phyloP scores from a whole-genome alignment of 2,888 invertebrate genomes.

The Artemia sinica region DNA sequence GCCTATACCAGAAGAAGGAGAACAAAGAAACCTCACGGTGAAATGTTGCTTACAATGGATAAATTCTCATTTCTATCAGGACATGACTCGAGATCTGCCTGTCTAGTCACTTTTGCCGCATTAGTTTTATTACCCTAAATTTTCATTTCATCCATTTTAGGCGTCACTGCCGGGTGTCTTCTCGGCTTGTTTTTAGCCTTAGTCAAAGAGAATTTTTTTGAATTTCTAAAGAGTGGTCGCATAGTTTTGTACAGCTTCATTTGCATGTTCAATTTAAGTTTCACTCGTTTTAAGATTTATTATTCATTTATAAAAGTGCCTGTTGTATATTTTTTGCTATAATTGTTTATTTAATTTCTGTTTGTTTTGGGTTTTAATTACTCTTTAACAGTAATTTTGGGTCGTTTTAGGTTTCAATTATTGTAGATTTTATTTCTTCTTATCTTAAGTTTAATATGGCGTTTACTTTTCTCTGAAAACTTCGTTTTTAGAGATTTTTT shows the following conservation, averaged over 20 bases:
- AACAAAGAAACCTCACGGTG: slow-evolving; percentile 47
- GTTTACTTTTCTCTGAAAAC: too few relatives aligned
- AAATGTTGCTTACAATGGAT: slow-evolving; percentile 60
- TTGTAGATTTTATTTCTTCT: too few relatives aligned
- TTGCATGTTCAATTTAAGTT: too few relatives aligned
- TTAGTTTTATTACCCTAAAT: slow-evolving; percentile 30
- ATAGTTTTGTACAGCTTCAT: background rate
- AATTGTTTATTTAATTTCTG: too few relatives aligned
- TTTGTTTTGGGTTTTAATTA: too few relatives aligned
- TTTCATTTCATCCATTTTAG: slow-evolving; percentile 49
- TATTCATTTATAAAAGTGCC: too few relatives aligned
- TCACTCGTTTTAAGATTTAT: too few relatives aligned
- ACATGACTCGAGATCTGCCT: slow-evolving; percentile 64
- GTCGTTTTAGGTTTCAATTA: too few relatives aligned
- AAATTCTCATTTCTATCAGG: slow-evolving; percentile 88
- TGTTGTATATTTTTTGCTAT: too few relatives aligned
- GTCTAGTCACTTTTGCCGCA: slow-evolving; percentile 12
- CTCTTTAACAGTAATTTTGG: too few relatives aligned
- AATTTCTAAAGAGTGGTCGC: background rate
- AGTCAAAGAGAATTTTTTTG: slow-evolving; percentile 3
- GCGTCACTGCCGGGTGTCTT: slow-evolving; percentile 54
- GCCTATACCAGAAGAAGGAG: slow-evolving; percentile 56
- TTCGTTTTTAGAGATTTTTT: too few relatives aligned
- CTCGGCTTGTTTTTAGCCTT: slow-evolving; percentile 47
- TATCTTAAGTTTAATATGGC: too few relatives aligned